A percentile compares a stretch with the other conserved stretches of the same genome.
phyloP scores from a whole-genome alignment of 2,888 invertebrate species.

The Strigamia maritima region DNA sequence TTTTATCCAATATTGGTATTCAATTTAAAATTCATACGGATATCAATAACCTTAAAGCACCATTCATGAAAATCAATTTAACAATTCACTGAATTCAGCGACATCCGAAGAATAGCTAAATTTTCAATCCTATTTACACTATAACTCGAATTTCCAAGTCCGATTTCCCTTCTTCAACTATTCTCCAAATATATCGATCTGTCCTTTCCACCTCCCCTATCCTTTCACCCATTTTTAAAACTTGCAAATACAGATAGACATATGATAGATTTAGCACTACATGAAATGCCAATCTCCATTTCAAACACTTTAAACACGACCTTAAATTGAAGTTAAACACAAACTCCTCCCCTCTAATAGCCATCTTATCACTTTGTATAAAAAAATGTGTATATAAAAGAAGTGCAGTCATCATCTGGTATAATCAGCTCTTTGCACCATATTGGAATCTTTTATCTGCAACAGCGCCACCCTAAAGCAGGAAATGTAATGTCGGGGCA shows the following conservation, averaged over 20 bases:
- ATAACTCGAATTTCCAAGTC: neutral
- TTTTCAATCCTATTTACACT: neutral
- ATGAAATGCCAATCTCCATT: slow-evolving; percentile 29
- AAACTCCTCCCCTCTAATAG: slow-evolving; percentile 27
- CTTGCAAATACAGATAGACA: neutral
- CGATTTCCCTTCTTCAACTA: neutral
- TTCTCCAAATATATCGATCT: neutral
- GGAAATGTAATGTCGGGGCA: slow-evolving; percentile 34
- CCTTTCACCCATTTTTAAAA: neutral
- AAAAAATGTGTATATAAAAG: neutral
- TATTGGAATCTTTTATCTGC: slow-evolving; percentile 28
- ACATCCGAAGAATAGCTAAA: neutral
- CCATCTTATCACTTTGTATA: slow-evolving; percentile 12
- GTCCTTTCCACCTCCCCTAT: neutral
- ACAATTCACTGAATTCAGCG: neutral
- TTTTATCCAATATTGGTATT: neutral
- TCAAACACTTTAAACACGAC: slow-evolving; percentile 31
- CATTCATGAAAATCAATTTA: neutral
- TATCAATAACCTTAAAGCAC: neutral
- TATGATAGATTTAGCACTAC: neutral
- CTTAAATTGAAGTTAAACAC: slow-evolving; percentile 32
- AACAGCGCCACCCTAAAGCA: slow-evolving; percentile 23
- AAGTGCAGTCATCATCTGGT: slow-evolving; percentile 21
- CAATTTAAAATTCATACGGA: neutral
- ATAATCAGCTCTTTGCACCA: slow-evolving; percentile 32